These are phyloP conservation scores for Phodopus roborovskii DNA, from an alignment of 2,113 vertebrate genomes.

Conservation along the genomic window DNA sequence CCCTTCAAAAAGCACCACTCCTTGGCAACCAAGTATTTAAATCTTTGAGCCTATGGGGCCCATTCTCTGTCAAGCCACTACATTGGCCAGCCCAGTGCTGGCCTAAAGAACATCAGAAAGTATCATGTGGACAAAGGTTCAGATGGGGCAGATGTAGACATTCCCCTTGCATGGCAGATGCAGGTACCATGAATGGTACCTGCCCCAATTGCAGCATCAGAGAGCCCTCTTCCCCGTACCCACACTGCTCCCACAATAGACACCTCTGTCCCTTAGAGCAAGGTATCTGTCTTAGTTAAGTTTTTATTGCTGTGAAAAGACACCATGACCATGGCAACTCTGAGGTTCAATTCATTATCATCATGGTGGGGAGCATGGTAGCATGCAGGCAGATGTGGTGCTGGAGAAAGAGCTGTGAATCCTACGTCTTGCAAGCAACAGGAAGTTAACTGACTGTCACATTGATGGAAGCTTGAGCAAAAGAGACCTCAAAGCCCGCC, in stretches of 20 bases:
- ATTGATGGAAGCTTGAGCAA: neutral
- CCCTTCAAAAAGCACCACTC: neutral
- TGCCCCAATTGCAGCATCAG: neutral
- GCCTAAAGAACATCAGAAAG: rapidly evolving
- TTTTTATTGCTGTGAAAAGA: neutral
- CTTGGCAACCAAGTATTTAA: neutral
- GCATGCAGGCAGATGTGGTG: neutral
- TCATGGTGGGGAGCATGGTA: neutral
- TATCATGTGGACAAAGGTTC: rapidly evolving
- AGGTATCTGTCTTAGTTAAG: neutral
- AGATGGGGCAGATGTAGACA: rapidly evolving
- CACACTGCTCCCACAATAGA: neutral
- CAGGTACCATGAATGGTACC: rapidly evolving
- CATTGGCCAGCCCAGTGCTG: neutral
- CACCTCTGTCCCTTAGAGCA: too few relatives aligned
- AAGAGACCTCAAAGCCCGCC: neutral
- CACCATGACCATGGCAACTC: neutral
- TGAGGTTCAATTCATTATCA: neutral
- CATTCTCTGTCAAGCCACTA: neutral
- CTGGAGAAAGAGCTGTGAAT: neutral
- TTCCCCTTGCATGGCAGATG: neutral
- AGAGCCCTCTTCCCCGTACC: neutral
- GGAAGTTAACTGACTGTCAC: neutral
- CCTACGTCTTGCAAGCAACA: neutral
- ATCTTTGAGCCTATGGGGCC: neutral